Conservation (phyloP, 2,888 invertebrate species). For the Tetropium fuscum region DNA sequence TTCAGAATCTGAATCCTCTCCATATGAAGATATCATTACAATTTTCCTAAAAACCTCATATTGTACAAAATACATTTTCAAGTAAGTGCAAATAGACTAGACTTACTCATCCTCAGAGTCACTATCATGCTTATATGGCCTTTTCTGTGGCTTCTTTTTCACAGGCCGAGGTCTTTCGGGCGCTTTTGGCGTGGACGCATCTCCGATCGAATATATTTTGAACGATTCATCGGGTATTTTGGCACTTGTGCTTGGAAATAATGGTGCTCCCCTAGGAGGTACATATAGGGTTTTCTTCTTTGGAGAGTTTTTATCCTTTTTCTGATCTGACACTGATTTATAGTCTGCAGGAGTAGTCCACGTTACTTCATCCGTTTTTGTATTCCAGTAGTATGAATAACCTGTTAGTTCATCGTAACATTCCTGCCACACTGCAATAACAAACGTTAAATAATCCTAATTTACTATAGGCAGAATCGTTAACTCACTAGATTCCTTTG, state of each 20-base stretch:
- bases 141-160: constrained; percentile 20
- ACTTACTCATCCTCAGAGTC: constrained; percentile 59
- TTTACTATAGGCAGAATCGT: neutral
- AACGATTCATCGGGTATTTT: constrained; percentile 22
- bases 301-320: constrained; percentile 28
- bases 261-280: constrained; percentile 49
- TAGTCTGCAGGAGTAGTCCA: constrained; percentile 73
- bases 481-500: constrained; percentile 32
- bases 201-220: constrained; percentile 49
- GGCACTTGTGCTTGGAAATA: constrained; percentile 48
- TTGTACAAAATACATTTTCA: neutral
- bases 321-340: constrained; percentile 43
- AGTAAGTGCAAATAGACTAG: neutral
- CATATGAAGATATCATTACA: constrained; percentile 71
- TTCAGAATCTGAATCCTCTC: constrained; percentile 66
- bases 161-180: constrained; percentile 5
- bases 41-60: constrained; percentile 69
- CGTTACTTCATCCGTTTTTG: constrained; percentile 73
- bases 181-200: constrained; percentile 18
- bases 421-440: constrained; percentile 73
- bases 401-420: constrained; percentile 73
- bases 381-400: constrained; percentile 76
- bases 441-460: neutral
- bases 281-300: constrained; percentile 45
- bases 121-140: constrained; percentile 32